A percentile compares a stretch with the other conserved stretches of the same genome.
Evolutionary conservation across 2,797 vertebrate species (phyloP).

Genomic region (Amazonetta brasiliensis): DNA sequence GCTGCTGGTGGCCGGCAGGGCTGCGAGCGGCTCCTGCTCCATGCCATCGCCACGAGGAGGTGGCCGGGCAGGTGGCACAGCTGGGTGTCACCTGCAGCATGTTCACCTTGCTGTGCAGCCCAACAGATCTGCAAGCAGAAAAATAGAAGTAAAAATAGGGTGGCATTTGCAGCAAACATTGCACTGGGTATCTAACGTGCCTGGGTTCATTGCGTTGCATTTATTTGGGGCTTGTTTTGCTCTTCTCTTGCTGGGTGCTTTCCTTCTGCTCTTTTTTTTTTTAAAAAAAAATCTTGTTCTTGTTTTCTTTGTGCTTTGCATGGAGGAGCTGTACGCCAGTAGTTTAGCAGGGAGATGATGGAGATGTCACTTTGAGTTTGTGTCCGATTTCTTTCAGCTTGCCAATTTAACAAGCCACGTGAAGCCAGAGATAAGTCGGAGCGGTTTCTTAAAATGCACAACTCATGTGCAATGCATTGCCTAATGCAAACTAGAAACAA

Average conservation of each 20-base stretch:
- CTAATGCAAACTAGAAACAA: neutral
- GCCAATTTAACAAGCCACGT: neutral
- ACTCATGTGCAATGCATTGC: neutral
- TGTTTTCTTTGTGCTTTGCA: neutral
- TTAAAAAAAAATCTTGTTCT: neutral
- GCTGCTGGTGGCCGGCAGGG: neutral
- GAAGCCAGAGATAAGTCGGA: neutral
- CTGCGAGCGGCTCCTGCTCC: neutral
- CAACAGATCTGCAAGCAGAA: neutral
- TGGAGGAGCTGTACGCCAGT: neutral
- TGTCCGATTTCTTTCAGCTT: neutral
- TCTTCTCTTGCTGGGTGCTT: neutral
- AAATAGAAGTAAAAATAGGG: neutral
- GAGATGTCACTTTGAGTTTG: neutral
- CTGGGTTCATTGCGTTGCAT: rapidly evolving
- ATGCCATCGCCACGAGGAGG: neutral
- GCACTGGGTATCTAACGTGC: rapidly evolving
- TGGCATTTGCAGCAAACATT: neutral
- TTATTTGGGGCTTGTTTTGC: neutral
- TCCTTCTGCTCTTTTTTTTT: neutral
- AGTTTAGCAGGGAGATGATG: neutral
- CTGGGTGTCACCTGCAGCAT: neutral
- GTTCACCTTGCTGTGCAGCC: neutral
- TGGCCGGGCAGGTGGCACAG: neutral
- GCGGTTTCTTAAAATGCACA: neutral